These are phyloP conservation scores for Lepilemur ruficaudatus DNA, from an alignment of 2,797 vertebrate genomes.

Conservation along the genomic window DNA sequence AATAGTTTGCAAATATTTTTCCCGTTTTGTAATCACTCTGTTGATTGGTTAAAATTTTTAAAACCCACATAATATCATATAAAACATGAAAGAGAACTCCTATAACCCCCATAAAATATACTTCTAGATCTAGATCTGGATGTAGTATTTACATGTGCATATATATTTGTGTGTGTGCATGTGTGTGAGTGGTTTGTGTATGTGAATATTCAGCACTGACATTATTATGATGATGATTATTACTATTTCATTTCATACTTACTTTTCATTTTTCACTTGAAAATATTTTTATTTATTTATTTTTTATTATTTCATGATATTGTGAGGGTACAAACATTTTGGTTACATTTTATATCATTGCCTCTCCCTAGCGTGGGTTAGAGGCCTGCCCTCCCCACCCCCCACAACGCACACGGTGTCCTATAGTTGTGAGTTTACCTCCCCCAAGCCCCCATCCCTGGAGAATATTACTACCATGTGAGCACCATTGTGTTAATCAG, in stretches of 20 bases:
- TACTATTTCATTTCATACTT: background rate
- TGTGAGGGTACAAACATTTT: no score
- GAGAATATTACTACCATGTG: no score
- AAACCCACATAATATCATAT: background rate
- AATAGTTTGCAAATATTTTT: background rate
- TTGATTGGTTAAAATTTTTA: background rate
- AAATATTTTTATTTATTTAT: no score
- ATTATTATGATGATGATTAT: background rate
- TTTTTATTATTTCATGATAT: no score
- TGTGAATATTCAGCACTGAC: background rate
- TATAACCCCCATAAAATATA: background rate
- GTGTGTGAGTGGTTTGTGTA: background rate
- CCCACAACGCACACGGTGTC: no score
- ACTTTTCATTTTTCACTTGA: background rate
- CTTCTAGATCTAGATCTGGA: background rate
- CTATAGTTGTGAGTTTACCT: no score
- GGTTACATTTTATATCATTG: no score
- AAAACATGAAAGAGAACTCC: background rate
- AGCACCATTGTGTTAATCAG: no score
- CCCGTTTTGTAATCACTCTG: background rate
- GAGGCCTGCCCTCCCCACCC: no score
- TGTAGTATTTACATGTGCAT: background rate
- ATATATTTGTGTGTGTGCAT: background rate
- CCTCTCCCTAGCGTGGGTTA: no score
- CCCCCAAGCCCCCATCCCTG: no score